Percentiles rank a stretch among this genome's conserved stretches.
These are phyloP conservation scores for Autographa gamma DNA, from an alignment of 2,888 invertebrate genomes.

Conservation along the genomic window DNA sequence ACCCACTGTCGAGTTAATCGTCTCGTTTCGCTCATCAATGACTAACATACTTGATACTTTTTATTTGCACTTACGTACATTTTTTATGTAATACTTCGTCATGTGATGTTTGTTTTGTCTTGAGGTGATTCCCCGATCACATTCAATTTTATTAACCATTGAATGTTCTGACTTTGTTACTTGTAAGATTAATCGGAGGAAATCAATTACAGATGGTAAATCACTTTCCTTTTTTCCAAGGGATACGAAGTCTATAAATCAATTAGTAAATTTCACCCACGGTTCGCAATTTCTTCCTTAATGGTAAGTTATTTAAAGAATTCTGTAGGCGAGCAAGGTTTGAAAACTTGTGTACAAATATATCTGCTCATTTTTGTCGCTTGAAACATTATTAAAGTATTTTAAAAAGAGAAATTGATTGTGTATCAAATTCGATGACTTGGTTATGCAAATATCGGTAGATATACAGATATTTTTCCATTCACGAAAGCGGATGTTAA, in stretches of 20 bases:
- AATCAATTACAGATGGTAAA: constrained; percentile 10
- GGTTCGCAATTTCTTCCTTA: not conserved
- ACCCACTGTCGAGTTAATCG: not conserved
- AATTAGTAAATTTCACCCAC: constrained; percentile 14
- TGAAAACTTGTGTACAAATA: not conserved
- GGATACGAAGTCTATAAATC: constrained; percentile 14
- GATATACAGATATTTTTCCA: not conserved
- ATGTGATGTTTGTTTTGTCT: constrained; percentile 24
- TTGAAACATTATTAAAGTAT: no score
- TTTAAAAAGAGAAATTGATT: not conserved
- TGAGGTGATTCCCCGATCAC: constrained; percentile 13
- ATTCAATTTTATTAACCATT: not conserved
- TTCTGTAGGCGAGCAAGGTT: not conserved
- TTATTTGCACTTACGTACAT: not conserved
- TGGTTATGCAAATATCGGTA: not conserved
- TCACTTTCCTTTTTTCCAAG: constrained; percentile 11
- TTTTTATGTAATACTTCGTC: constrained; percentile 18
- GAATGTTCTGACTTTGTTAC: not conserved
- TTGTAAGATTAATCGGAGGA: constrained; percentile 14
- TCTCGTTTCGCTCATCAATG: not conserved
- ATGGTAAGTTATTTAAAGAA: not conserved
- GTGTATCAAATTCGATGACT: not conserved
- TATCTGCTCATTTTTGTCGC: not conserved
- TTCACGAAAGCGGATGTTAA: not conserved
- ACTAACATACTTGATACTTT: not conserved